Evolutionary conservation across 2,113 vertebrate species (phyloP).

Genomic region (Ciconia boyciana): DNA sequence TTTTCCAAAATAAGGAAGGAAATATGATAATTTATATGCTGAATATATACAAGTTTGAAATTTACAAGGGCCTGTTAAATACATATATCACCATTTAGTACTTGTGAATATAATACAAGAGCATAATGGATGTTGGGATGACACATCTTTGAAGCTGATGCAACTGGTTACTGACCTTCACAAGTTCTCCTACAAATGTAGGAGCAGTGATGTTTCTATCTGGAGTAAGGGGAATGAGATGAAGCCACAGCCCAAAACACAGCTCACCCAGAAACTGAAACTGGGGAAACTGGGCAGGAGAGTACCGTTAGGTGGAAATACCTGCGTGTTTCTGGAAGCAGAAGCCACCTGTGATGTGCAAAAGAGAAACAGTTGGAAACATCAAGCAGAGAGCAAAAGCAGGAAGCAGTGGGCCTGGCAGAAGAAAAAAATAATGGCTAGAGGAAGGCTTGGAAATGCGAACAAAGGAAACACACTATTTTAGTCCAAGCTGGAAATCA

Average conservation of each 20-base stretch:
- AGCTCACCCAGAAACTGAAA: neutral
- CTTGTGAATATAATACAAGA: neutral
- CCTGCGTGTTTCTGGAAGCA: neutral
- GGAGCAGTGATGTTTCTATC: neutral
- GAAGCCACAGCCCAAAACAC: neutral
- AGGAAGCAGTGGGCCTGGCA: neutral
- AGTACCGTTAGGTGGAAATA: neutral
- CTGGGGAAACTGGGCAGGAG: neutral
- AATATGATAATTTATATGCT: neutral
- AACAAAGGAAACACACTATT: neutral
- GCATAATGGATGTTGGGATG: neutral
- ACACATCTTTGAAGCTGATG: neutral
- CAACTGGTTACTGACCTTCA: neutral
- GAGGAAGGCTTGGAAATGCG: neutral
- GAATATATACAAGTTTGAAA: neutral
- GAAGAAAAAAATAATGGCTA: neutral
- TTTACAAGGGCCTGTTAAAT: neutral
- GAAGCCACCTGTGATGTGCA: neutral
- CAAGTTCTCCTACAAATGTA: neutral
- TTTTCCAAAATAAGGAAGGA: neutral
- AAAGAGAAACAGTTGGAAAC: neutral
- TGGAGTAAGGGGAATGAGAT: neutral
- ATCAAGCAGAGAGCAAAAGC: neutral
- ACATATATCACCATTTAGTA: neutral
- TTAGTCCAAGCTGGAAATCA: neutral